Conservation (phyloP, 1,140 invertebrate genomes). For the Dufourea novaeangliae region DNA sequence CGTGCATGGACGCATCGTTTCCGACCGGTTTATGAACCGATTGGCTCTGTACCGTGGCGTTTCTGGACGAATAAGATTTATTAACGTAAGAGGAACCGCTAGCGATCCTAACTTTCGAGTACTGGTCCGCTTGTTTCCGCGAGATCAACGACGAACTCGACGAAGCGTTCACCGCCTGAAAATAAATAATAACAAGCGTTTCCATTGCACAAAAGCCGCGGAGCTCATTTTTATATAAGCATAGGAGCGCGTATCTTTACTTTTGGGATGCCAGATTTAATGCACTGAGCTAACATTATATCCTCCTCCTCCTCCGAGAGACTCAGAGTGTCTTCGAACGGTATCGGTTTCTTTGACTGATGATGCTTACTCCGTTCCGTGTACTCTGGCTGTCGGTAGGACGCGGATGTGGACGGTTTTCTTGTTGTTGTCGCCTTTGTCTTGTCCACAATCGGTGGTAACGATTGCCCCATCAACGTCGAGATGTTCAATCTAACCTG, state of each 20-base stretch:
- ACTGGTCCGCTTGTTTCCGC: slow-evolving; percentile 10
- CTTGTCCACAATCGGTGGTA: slow-evolving; percentile 34
- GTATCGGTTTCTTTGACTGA: slow-evolving; percentile 35
- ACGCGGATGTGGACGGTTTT: background rate
- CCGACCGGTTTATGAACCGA: slow-evolving; percentile 8
- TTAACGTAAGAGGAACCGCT: slow-evolving; percentile 1
- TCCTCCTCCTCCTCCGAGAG: slow-evolving; percentile 76
- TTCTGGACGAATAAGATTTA: slow-evolving; percentile 20
- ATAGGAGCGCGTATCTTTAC: no score
- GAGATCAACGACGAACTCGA: slow-evolving; percentile 12
- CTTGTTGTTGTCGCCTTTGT: background rate
- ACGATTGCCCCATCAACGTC: slow-evolving; percentile 15
- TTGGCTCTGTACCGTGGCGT: background rate
- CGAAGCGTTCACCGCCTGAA: slow-evolving; percentile 26
- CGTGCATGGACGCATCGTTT: slow-evolving; percentile 2
- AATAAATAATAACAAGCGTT: background rate
- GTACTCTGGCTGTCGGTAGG: slow-evolving; percentile 32
- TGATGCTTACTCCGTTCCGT: slow-evolving; percentile 9
- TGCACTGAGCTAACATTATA: slow-evolving; percentile 75
- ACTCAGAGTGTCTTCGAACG: slow-evolving; percentile 67
- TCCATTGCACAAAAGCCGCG: background rate
- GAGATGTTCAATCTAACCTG: slow-evolving; percentile 19
- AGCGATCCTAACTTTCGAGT: background rate
- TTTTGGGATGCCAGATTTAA: slow-evolving; percentile 75
- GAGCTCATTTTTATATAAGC: no score